Evolutionary conservation across 2,113 vertebrate genomes (phyloP).

Genomic region (Protobothrops mucrosquamatus): DNA sequence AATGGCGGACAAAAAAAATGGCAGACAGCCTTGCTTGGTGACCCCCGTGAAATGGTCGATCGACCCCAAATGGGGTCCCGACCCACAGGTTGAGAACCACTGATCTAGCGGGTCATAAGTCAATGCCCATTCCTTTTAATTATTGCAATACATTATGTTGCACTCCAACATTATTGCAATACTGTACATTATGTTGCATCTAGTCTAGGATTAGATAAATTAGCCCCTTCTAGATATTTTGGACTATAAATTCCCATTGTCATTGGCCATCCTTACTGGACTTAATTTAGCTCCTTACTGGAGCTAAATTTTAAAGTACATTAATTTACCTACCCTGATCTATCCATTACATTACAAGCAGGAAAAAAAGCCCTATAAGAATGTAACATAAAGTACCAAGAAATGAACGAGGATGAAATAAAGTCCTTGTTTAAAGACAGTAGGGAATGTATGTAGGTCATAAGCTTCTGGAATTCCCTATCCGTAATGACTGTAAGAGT

Average conservation of each 20-base stretch:
- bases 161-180: not conserved
- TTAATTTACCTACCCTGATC: not conserved
- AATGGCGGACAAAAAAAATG: no score
- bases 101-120: not conserved
- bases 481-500: not conserved
- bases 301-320: not conserved
- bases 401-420: not conserved
- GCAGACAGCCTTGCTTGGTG: no score
- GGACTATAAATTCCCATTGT: not conserved
- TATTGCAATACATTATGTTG: not conserved
- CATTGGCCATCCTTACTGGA: not conserved
- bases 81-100: no score
- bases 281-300: not conserved
- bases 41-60: no score
- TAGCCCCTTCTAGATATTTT: not conserved
- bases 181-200: not conserved
- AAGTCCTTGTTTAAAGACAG: not conserved
- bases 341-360: not conserved
- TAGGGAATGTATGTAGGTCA: not conserved
- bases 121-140: not conserved
- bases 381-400: not conserved
- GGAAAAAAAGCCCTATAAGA: not conserved
- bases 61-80: no score
- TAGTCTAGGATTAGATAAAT: not conserved
- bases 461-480: not conserved